Percentiles rank a stretch among this genome's conserved stretches.
phyloP scores from a whole-genome alignment of 2,888 invertebrate species.

The Heteromurus nitidus region DNA sequence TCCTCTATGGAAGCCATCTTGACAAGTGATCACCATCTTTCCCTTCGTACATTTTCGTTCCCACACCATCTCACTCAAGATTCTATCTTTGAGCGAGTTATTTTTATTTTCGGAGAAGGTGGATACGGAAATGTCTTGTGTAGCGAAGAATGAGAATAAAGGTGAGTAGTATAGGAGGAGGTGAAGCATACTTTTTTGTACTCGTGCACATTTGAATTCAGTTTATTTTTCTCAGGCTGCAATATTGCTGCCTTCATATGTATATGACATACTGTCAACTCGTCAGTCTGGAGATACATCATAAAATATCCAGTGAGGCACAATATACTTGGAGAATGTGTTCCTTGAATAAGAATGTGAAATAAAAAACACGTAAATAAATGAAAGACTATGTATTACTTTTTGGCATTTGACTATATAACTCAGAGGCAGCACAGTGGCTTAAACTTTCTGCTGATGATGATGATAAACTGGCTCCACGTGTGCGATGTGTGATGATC shows the following conservation, averaged over 20 bases:
- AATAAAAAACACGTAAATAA: no score
- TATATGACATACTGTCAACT: conserved; percentile 19
- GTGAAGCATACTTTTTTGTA: no score
- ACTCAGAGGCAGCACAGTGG: no score
- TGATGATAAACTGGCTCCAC: conserved; percentile 38
- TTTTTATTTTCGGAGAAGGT: neutral
- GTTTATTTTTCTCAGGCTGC: no score
- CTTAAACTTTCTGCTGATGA: no score
- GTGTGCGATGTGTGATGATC: conserved; percentile 38
- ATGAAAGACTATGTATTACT: no score
- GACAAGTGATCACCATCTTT: conserved; percentile 17
- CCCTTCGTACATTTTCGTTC: neutral
- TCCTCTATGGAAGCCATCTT: neutral
- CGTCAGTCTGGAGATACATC: conserved; percentile 15
- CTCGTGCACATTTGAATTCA: conserved; percentile 25
- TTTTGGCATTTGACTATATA: no score
- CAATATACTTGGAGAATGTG: no score
- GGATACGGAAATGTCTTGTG: conserved; percentile 21
- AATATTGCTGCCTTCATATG: no score
- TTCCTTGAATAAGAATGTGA: no score
- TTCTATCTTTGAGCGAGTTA: neutral
- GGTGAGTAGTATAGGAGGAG: no score
- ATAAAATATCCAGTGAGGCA: no score
- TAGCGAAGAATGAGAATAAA: neutral
- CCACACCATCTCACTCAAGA: conserved; percentile 8